Conservation (phyloP, 2,888 invertebrate species). For the Bimastos eiseni region DNA sequence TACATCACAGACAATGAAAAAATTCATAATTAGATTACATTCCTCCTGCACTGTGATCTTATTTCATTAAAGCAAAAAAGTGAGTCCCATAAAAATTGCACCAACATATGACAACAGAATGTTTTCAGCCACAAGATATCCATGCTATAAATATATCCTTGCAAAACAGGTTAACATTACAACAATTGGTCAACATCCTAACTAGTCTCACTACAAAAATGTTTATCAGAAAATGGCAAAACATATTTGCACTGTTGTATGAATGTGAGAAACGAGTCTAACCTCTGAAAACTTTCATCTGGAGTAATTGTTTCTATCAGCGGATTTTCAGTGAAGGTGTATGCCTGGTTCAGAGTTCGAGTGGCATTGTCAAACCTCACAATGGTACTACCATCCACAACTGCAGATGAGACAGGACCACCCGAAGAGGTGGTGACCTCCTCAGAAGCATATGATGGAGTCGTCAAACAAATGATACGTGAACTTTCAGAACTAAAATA, state of each 20-base stretch:
- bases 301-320: not conserved
- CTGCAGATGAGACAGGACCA: not conserved
- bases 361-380: not conserved
- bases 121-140: not conserved
- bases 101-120: not conserved
- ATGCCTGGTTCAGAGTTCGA: not conserved
- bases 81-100: not conserved
- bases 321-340: not conserved
- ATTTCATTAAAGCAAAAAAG: too few species aligned
- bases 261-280: not conserved
- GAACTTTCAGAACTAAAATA: not conserved
- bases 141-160: not conserved
- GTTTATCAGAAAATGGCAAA: not conserved
- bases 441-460: not conserved
- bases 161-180: not conserved
- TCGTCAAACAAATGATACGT: not conserved
- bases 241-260: not conserved
- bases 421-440: not conserved
- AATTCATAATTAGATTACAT: too few species aligned
- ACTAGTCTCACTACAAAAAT: not conserved
- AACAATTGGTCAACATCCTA: not conserved
- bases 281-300: slow-evolving; percentile 13
- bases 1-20: too few species aligned
- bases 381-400: not conserved
- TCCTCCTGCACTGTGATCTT: too few species aligned